Evolutionary conservation across 1,140 invertebrate genomes (phyloP).

Genomic region (Manduca sexta): DNA sequence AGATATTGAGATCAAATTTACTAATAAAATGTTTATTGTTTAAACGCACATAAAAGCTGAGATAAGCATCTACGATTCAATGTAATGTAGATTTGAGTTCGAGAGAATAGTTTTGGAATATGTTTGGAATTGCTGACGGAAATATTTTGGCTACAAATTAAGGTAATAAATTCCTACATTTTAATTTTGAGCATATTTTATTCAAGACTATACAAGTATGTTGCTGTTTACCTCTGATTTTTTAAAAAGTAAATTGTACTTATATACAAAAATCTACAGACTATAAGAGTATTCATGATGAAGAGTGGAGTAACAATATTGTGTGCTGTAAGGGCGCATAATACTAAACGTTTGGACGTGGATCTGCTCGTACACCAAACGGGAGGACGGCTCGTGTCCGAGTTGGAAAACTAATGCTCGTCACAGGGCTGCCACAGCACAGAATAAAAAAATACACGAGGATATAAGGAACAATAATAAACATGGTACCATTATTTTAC

Average conservation of each 20-base stretch:
- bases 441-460: too few relatives aligned
- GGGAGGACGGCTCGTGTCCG: slow-evolving; percentile 42
- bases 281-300: slow-evolving; percentile 2
- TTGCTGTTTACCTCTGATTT: too few relatives aligned
- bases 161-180: too few relatives aligned
- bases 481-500: not conserved
- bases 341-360: slow-evolving; percentile 9
- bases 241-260: too few relatives aligned
- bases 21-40: slow-evolving; percentile 14
- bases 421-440: slow-evolving; percentile 27
- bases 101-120: too few relatives aligned
- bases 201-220: too few relatives aligned
- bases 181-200: too few relatives aligned
- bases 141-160: too few relatives aligned
- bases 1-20: slow-evolving; percentile 11
- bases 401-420: slow-evolving; percentile 43
- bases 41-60: not conserved
- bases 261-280: too few relatives aligned
- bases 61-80: not conserved
- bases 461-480: not conserved
- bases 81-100: not conserved
- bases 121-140: too few relatives aligned
- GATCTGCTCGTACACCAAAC: slow-evolving; percentile 31
- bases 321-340: not conserved
- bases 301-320: too few relatives aligned